Evolutionary conservation across 2,113 vertebrate species (phyloP).

Genomic region (Sylvietta virens): DNA sequence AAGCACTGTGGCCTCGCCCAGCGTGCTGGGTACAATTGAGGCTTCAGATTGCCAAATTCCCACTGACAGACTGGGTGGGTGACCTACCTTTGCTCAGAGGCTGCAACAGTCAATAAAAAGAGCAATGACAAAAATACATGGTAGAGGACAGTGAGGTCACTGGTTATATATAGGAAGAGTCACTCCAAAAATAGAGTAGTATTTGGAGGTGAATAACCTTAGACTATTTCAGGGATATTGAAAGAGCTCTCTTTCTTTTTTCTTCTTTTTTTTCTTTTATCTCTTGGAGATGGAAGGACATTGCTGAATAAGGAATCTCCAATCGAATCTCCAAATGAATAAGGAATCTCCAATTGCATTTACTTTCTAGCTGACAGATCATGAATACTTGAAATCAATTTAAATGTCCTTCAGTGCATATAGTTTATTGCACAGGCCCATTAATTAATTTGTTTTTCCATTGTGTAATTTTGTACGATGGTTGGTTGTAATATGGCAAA

Average conservation of each 20-base stretch:
- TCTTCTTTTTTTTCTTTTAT: not conserved
- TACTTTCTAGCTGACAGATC: not conserved
- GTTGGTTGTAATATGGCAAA: not conserved
- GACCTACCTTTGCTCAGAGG: not conserved
- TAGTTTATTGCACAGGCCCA: not conserved
- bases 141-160: not conserved
- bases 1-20: not conserved
- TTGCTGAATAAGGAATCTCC: not conserved
- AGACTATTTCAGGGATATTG: constrained; percentile 11
- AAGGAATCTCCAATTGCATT: not conserved
- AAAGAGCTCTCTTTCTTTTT: not conserved
- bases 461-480: not conserved
- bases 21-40: not conserved
- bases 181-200: constrained; percentile 24
- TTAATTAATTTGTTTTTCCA: not conserved
- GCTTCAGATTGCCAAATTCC: not conserved
- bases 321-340: not conserved
- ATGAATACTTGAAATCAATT: not conserved
- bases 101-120: not conserved
- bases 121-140: not conserved
- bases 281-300: not conserved
- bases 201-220: not conserved
- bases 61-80: not conserved
- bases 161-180: constrained; percentile 24
- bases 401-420: not conserved